phyloP scores from a whole-genome alignment of 2,888 invertebrate genomes.

The Athalia cordata region DNA sequence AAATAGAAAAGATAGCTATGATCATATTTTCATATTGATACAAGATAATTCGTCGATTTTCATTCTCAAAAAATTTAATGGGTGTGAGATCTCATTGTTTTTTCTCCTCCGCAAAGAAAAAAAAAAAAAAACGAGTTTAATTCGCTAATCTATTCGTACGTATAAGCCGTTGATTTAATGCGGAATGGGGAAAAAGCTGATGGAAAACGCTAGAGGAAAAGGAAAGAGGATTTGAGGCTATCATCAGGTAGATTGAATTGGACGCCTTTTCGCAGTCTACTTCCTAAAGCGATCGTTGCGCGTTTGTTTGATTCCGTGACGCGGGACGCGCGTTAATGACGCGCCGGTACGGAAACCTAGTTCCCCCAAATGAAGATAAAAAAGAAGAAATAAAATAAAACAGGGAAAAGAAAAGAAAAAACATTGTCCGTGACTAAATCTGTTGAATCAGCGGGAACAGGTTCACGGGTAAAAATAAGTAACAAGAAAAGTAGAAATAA shows the following conservation, averaged over 20 bases:
- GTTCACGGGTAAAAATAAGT: background rate
- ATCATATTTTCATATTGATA: too few relatives aligned
- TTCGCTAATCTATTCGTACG: too few relatives aligned
- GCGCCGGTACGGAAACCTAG: slow-evolving; percentile 6
- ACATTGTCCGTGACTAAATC: slow-evolving; percentile 19
- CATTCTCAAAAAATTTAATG: too few relatives aligned
- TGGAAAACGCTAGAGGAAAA: background rate
- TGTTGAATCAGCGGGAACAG: slow-evolving; percentile 31
- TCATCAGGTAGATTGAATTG: slow-evolving; percentile 4
- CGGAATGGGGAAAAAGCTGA: background rate
- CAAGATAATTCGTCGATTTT: too few relatives aligned
- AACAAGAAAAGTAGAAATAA: background rate
- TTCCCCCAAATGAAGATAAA: background rate
- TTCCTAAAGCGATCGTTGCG: slow-evolving; percentile 38
- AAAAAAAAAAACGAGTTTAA: too few relatives aligned
- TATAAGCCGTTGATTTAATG: too few relatives aligned
- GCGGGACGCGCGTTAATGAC: slow-evolving; percentile 31
- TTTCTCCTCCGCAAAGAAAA: too few relatives aligned
- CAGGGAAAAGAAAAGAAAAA: background rate
- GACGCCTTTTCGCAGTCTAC: slow-evolving; percentile 42
- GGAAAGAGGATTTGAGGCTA: background rate
- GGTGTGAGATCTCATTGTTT: too few relatives aligned
- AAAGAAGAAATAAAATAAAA: background rate
- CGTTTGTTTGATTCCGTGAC: slow-evolving; percentile 35
- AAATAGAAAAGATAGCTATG: too few relatives aligned